phyloP scores from a whole-genome alignment of 2,113 vertebrate genomes.

The Regulus satrapa region DNA sequence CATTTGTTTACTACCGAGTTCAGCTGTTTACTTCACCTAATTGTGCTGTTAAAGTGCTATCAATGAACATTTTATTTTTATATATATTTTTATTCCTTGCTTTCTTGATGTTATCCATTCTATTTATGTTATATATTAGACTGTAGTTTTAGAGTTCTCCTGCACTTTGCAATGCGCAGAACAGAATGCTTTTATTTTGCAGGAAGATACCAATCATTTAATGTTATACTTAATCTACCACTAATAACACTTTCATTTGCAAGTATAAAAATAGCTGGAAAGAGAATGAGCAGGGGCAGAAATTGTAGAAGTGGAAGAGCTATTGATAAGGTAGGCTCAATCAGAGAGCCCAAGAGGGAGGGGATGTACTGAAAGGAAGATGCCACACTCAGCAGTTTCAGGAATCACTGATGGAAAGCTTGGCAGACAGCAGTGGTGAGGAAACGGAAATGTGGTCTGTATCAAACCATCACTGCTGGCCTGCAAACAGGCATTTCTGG shows the following conservation, averaged over 20 bases:
- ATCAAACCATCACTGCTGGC: background rate
- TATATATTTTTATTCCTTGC: background rate
- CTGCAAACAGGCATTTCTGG: background rate
- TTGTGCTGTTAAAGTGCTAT: background rate
- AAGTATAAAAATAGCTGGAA: background rate
- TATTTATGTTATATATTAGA: background rate
- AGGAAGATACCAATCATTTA: background rate
- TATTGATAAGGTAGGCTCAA: background rate
- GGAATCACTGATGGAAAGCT: background rate
- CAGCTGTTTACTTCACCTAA: background rate
- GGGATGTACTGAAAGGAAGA: background rate
- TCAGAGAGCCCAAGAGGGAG: background rate
- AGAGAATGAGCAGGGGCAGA: background rate
- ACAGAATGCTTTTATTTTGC: background rate
- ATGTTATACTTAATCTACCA: background rate
- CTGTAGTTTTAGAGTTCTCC: background rate
- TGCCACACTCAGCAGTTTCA: background rate
- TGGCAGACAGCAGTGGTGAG: background rate
- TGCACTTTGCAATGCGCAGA: background rate
- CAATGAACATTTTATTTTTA: background rate
- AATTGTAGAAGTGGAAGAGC: background rate
- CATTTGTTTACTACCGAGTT: background rate
- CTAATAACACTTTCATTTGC: background rate
- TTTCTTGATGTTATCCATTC: background rate
- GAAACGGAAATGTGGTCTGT: background rate